Percentiles rank a stretch among this genome's conserved stretches.
These are phyloP conservation scores for Sarcophaga bullata DNA, from an alignment of 1,140 invertebrate genomes.

Conservation along the genomic window DNA sequence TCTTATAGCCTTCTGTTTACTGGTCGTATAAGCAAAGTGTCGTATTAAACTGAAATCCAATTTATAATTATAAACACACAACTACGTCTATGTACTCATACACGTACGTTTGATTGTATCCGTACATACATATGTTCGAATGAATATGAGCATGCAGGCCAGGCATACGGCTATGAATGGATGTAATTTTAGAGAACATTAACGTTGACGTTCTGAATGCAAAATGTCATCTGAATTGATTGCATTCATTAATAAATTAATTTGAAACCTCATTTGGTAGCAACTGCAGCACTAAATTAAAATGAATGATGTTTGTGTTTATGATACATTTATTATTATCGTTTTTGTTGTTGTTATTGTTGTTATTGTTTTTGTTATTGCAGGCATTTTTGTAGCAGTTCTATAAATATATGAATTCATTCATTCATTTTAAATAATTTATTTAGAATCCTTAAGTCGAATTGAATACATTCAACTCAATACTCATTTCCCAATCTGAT, in stretches of 20 bases:
- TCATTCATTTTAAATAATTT: slow-evolving; percentile 11
- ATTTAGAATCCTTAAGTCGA: neutral
- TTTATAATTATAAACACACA: too few species aligned
- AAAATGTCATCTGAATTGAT: slow-evolving; percentile 40
- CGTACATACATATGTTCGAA: too few species aligned
- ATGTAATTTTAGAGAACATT: slow-evolving; percentile 39
- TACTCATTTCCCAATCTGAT: too few species aligned
- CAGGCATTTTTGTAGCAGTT: neutral
- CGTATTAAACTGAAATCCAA: too few species aligned
- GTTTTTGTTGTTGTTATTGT: too few species aligned
- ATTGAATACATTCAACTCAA: too few species aligned
- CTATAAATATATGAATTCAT: neutral
- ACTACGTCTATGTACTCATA: too few species aligned
- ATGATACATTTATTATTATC: too few species aligned
- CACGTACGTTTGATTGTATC: too few species aligned
- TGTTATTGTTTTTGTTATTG: neutral
- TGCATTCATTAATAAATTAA: slow-evolving; percentile 41
- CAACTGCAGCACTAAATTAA: slow-evolving; percentile 16
- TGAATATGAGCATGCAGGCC: too few species aligned
- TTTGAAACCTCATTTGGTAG: slow-evolving; percentile 37
- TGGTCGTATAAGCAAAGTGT: too few species aligned
- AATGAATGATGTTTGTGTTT: slow-evolving; percentile 17
- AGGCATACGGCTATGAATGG: neutral
- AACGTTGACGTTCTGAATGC: slow-evolving; percentile 38
- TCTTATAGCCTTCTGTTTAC: too few species aligned